Conservation (phyloP, 2,113 vertebrate species). For the Paradoxurus hermaphroditus region DNA sequence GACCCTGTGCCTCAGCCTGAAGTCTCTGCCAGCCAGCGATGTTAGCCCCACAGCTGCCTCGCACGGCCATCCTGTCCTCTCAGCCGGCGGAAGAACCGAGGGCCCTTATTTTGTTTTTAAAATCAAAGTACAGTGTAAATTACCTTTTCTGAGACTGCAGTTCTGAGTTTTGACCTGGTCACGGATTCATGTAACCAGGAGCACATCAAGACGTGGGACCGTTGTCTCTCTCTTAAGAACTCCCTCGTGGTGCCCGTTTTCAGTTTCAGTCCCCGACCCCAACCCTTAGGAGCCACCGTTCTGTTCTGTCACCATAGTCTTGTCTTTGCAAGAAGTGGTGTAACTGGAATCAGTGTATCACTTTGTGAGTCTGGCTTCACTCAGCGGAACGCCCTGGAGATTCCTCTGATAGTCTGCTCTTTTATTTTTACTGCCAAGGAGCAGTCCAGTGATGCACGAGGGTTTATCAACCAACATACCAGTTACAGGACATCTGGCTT, state of each 20-base stretch:
- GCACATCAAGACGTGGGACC: no score
- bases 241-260: not conserved
- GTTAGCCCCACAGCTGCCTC: not conserved
- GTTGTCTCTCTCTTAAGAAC: not conserved
- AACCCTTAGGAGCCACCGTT: accelerated
- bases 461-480: not conserved
- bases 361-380: not conserved
- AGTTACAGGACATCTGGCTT: not conserved
- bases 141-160: not conserved
- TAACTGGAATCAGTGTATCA: not conserved
- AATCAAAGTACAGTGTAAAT: not conserved
- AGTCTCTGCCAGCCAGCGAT: not conserved
- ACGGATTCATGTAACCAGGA: not conserved
- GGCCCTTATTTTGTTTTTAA: not conserved
- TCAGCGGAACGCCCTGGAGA: not conserved
- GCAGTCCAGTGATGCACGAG: not conserved
- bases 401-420: not conserved
- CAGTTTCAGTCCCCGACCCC: not conserved
- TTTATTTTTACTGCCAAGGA: not conserved
- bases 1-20: not conserved
- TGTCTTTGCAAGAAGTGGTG: not conserved
- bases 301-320: not conserved
- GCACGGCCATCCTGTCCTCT: not conserved
- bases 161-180: not conserved
- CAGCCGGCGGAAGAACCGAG: not conserved